Percentiles rank a stretch among this genome's conserved stretches.
Evolutionary conservation across 2,888 invertebrate genomes (phyloP).

Genomic region (Meandrusa payeni): DNA sequence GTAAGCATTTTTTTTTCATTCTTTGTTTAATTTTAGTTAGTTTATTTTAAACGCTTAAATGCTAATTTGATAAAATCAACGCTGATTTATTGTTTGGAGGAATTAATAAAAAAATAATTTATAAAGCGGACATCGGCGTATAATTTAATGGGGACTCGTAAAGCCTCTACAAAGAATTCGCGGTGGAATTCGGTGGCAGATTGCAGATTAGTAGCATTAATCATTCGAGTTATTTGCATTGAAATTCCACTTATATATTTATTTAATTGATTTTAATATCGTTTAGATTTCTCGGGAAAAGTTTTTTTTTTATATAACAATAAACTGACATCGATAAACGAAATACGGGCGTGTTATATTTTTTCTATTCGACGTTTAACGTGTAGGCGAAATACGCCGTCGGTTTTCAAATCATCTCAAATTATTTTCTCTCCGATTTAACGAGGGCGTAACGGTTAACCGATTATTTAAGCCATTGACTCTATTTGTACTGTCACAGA

Average conservation of each 20-base stretch:
- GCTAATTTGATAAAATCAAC: slow-evolving; percentile 6
- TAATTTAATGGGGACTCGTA: slow-evolving; percentile 53
- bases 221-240: slow-evolving; percentile 62
- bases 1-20: slow-evolving; percentile 32
- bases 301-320: slow-evolving; percentile 24
- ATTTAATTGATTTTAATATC: slow-evolving; percentile 51
- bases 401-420: slow-evolving; percentile 6
- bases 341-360: background rate
- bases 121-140: slow-evolving; percentile 36
- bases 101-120: slow-evolving; percentile 27
- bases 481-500: slow-evolving; percentile 41
- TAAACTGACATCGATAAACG: slow-evolving; percentile 14
- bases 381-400: slow-evolving; percentile 18
- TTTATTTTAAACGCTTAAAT: background rate
- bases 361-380: slow-evolving; percentile 9
- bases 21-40: slow-evolving; percentile 18
- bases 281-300: slow-evolving; percentile 53
- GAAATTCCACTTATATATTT: slow-evolving; percentile 49
- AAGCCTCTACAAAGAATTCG: slow-evolving; percentile 54
- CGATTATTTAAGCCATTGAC: slow-evolving; percentile 44
- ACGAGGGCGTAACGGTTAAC: slow-evolving; percentile 36
- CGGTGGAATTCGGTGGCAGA: slow-evolving; percentile 73
- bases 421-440: slow-evolving; percentile 28
- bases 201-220: slow-evolving; percentile 66
- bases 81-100: background rate